Conservation (phyloP, 2,113 vertebrate species). For the Tenebrosternarchus preto region DNA sequence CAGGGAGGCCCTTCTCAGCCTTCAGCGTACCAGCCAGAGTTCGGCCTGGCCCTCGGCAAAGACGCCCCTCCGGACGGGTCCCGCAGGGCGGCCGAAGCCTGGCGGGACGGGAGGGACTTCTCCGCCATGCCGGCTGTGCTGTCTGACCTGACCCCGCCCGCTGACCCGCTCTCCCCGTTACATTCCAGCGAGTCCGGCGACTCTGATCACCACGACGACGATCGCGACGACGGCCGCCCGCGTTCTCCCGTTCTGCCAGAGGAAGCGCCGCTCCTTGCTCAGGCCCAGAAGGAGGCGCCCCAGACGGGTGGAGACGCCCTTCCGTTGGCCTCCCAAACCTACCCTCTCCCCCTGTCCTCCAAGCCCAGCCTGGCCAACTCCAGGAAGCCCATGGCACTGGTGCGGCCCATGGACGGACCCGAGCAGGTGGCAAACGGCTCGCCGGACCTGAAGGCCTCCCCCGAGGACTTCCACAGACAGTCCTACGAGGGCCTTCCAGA, state of each 20-base stretch:
- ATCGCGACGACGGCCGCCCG: conserved; percentile 43
- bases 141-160: conserved; percentile 66
- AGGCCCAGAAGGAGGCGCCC: conserved; percentile 64
- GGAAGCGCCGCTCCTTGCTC: conserved; percentile 52
- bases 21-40: conserved; percentile 52
- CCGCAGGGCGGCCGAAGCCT: conserved; percentile 62
- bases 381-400: conserved; percentile 93
- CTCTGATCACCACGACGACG: conserved; percentile 65
- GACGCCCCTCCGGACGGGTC: conserved; percentile 55
- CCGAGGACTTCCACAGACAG: conserved; percentile 72
- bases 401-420: conserved; percentile 94
- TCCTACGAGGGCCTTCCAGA: conserved; percentile 73
- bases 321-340: conserved; percentile 79
- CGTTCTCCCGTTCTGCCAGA: conserved; percentile 54
- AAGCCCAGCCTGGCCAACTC: conserved; percentile 80
- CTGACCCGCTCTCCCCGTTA: conserved; percentile 69
- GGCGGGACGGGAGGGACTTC: conserved; percentile 55
- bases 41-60: conserved; percentile 52
- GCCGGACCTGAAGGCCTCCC: conserved; percentile 82
- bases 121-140: conserved; percentile 52
- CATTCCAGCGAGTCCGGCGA: conserved; percentile 79
- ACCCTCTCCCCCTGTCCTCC: conserved; percentile 80
- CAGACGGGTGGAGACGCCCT: conserved; percentile 64
- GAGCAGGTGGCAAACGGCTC: conserved; percentile 85
- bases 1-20: conserved; percentile 58